Evolutionary conservation across 2,113 vertebrate genomes (phyloP), one percentile per base, ranked within the genome.

Genomic region (Pseudorasbora parva): DNA sequence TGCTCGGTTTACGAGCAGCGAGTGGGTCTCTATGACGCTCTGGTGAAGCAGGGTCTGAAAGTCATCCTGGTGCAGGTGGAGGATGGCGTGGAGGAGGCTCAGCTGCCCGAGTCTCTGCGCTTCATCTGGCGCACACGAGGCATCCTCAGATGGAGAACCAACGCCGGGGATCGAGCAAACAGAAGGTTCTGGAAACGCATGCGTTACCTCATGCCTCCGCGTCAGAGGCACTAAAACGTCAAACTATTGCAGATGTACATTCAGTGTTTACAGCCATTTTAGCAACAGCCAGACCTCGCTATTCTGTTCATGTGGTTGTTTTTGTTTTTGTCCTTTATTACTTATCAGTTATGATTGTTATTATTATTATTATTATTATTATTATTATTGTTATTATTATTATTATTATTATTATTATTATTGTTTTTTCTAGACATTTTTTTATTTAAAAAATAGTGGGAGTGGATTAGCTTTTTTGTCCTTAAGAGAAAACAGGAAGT

Each of bases 151-250:
- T 98, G 96, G 96, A 93, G 89, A 27, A 72, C 66, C 60, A 12
- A 60, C 41, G 19, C 83, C 14, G 21, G 5, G 79, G 83, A 59
- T 19, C 23, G 82, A 2, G 30, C 84, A 1, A 93, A 94, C 77
- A 90, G 90, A 85, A 92, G 56, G 54, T 98, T 98, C 86, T 97
- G 96, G 97, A 98, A 97, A 82, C 91, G 90, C 1, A 90, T 98
- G 54, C 91, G 93, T 54, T 97, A 95, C 66, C 90, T 59, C 25
- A 96, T 98, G 96, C 96, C 96, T 1, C 74, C 89, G 2, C 85
- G 66, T 8, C 82, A 23, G 21, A 17, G 21, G 27, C 27, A 1
- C 3, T 37, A 4, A 68, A 68, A 9, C 37, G 7, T 33, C 19
- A 0, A 33, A 10, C 64, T 21, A 68, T 17, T 33, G 27, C 27